Evolutionary conservation across 2,888 invertebrate species (phyloP).

Genomic region (Baccha elongata): DNA sequence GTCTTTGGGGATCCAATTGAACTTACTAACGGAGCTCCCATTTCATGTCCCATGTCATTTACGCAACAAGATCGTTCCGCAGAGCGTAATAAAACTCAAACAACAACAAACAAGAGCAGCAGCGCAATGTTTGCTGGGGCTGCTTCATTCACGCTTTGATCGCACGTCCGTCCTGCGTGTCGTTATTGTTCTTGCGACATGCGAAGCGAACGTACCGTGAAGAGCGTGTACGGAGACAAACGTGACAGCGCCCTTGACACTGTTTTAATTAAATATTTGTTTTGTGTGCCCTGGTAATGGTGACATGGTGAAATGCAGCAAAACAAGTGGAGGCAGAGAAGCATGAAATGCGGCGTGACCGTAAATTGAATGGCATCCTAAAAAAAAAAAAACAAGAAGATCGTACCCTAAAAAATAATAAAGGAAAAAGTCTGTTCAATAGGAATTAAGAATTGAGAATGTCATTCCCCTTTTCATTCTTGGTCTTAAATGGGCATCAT

Average conservation of each 20-base stretch:
- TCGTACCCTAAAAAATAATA: neutral
- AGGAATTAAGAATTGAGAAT: neutral
- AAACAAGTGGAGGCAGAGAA: conserved; percentile 9
- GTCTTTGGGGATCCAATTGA: conserved; percentile 30
- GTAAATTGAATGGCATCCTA: conserved; percentile 62
- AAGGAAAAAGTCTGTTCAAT: too few species aligned
- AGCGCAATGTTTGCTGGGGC: neutral
- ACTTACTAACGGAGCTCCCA: neutral
- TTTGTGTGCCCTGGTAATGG: conserved; percentile 22
- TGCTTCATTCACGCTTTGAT: conserved; percentile 60
- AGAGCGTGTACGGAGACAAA: neutral
- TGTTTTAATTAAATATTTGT: conserved; percentile 69
- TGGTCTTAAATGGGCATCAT: too few species aligned
- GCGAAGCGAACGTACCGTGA: conserved; percentile 13
- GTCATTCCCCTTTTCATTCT: neutral
- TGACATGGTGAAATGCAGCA: neutral
- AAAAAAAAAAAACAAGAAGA: conserved; percentile 5
- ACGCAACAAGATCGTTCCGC: conserved; percentile 33
- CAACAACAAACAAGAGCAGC: neutral
- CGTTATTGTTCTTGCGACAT: conserved; percentile 35
- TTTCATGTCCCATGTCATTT: too few species aligned
- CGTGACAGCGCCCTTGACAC: conserved; percentile 68
- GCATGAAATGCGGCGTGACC: conserved; percentile 40
- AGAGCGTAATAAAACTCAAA: neutral
- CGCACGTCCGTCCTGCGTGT: conserved; percentile 15